These are phyloP conservation scores for Tachina grossa DNA, from an alignment of 2,888 invertebrate genomes.

Conservation along the genomic window DNA sequence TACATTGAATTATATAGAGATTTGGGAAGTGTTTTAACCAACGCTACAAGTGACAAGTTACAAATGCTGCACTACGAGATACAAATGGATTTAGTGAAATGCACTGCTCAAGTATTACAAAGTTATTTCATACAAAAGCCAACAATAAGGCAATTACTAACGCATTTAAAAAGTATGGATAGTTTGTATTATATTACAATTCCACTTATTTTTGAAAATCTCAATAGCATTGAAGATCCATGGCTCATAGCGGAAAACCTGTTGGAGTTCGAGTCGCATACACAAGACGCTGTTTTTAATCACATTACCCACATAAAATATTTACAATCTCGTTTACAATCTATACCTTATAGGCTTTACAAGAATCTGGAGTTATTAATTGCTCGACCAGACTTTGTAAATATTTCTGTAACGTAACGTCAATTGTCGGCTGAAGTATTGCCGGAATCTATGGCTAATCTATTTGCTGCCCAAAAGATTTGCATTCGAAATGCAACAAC, in stretches of 20 bases:
- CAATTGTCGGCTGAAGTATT: slow-evolving; percentile 53
- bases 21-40: slow-evolving; percentile 58
- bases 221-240: slow-evolving; percentile 24
- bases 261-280: slow-evolving; percentile 21
- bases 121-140: slow-evolving; percentile 45
- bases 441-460: slow-evolving; percentile 71
- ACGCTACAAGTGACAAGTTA: not conserved
- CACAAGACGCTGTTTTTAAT: slow-evolving; percentile 27
- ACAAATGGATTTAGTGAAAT: slow-evolving; percentile 64
- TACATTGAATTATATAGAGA: slow-evolving; percentile 72
- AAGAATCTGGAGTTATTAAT: slow-evolving; percentile 32
- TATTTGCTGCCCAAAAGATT: slow-evolving; percentile 74
- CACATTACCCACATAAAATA: slow-evolving; percentile 22
- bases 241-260: slow-evolving; percentile 34
- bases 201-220: slow-evolving; percentile 22
- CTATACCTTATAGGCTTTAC: slow-evolving; percentile 1
- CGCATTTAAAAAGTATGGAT: not conserved
- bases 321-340: not conserved
- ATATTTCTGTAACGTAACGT: slow-evolving; percentile 14
- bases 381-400: slow-evolving; percentile 19
- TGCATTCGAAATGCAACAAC: slow-evolving; percentile 75
- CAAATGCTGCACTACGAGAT: slow-evolving; percentile 52
- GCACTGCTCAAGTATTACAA: slow-evolving; percentile 73
- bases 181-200: slow-evolving; percentile 29
- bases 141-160: slow-evolving; percentile 22